Percentiles rank a stretch among this genome's conserved stretches.
Evolutionary conservation across 2,797 vertebrate genomes (phyloP).

Genomic region (Cossypha niveicapilla): DNA sequence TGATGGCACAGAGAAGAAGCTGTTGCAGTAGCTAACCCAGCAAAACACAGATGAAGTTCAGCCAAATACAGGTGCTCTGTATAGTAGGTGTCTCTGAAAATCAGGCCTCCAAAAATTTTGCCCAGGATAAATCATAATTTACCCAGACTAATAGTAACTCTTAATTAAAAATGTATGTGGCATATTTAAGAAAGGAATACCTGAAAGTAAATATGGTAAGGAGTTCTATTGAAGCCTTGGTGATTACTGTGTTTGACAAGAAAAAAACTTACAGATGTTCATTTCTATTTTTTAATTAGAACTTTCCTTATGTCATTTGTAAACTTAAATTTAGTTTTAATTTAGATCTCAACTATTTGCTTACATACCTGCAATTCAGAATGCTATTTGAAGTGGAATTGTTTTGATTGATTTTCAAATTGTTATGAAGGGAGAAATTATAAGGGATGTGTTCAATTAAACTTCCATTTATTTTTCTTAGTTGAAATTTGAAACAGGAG

Average conservation of each 20-base stretch:
- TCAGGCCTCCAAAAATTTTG: neutral
- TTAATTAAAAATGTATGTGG: neutral
- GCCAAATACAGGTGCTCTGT: neutral
- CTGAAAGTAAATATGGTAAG: neutral
- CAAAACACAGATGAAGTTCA: neutral
- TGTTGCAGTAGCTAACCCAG: neutral
- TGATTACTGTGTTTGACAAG: neutral
- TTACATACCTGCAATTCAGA: neutral
- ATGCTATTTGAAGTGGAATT: neutral
- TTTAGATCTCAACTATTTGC: neutral
- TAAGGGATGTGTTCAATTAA: neutral
- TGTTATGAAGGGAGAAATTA: neutral
- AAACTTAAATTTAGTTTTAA: neutral
- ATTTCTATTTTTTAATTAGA: constrained; percentile 37
- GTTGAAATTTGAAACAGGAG: neutral
- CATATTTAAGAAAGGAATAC: neutral
- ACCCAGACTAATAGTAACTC: neutral
- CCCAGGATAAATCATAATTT: neutral
- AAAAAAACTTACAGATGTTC: neutral
- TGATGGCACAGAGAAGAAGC: neutral
- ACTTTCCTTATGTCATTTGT: constrained; percentile 22
- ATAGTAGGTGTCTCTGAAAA: neutral
- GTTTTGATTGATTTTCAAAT: neutral
- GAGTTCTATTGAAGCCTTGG: neutral
- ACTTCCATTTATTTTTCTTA: neutral